A percentile compares a stretch with the other conserved stretches of the same genome.
phyloP scores from a whole-genome alignment of 2,113 vertebrate species.

The Callocephalon fimbriatum region DNA sequence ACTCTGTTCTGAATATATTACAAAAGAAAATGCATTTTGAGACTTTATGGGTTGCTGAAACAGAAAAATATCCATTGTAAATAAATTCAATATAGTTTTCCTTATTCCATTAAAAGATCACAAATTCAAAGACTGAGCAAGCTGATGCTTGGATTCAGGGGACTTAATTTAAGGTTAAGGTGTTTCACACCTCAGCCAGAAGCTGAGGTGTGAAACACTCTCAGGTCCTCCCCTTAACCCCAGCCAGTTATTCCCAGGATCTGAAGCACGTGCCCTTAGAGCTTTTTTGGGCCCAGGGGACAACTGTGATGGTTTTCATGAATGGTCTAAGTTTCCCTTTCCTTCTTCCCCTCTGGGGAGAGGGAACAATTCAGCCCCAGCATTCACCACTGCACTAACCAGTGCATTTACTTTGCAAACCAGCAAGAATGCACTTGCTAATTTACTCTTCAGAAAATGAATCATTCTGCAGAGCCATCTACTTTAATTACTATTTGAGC shows the following conservation, averaged over 20 bases:
- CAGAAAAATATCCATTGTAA: neutral
- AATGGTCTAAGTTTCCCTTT: rapidly evolving
- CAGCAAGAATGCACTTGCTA: constrained; percentile 17
- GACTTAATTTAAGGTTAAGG: neutral
- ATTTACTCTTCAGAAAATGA: neutral
- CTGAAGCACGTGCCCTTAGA: neutral
- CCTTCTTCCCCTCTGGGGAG: neutral
- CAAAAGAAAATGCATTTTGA: neutral
- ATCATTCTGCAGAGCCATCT: constrained; percentile 51
- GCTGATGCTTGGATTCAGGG: neutral
- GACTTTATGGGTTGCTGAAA: neutral
- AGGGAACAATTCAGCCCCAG: neutral
- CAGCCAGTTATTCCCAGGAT: neutral
- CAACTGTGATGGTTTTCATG: neutral
- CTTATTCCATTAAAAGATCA: neutral
- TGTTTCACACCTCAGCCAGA: too few relatives aligned
- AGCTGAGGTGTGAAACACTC: neutral
- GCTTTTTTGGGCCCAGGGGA: neutral
- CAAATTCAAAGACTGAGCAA: neutral
- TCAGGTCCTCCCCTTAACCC: neutral
- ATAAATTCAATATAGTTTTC: neutral
- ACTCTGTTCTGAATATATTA: neutral
- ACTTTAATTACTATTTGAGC: constrained; percentile 74
- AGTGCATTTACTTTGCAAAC: constrained; percentile 34
- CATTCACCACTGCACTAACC: neutral